Evolutionary conservation across 2,113 vertebrate species (phyloP), one percentile per base, ranked within the genome.

Genomic region (Ramphastos sulfuratus): DNA sequence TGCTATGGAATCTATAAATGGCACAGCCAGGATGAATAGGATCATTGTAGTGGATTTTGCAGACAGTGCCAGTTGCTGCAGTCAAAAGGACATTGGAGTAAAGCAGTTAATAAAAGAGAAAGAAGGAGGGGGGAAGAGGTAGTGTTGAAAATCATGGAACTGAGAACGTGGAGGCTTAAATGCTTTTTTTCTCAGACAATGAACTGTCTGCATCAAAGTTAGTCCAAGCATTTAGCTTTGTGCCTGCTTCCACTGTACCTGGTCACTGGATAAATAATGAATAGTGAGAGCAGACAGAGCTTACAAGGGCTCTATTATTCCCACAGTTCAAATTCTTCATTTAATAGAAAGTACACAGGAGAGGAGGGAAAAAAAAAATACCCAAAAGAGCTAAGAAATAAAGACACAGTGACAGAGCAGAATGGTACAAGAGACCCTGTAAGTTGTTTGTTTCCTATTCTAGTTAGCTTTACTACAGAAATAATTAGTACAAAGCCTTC

Each of bases 1-100:
- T 83, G 69, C 79, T 94, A 96, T 96, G 93, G 89, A 93, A 94
- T 96, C 95, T 93, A 85, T 93, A 96, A 97, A 97, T 92, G 96
- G 94, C 92, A 94, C 92, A 94, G 92, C 81, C 65, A 42, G 93
- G 81, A 96, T 96, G 91, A 96, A 94, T 96, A 82, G 81, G 44
- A 91, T 66, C 77, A 96, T 96, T 96, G 92, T 96, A 70, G 87
- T 85, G 92, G 82, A 67, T 95, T 95, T 94, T 87, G 67, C 87
- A 93, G 93, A 61, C 61, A 93, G 80, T 77, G 85, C 85, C 92
- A 95, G 91, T 75, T 96, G 71, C 58, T 48, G 69, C 82, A 95
- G 81, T 94, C 78, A 82, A 93, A 95, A 91, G 64, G 64, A 96
- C 52, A 91, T 71, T 67, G 73, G 93, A 94, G 79, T 84, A 89